A percentile compares a stretch with the other conserved stretches of the same genome.
Evolutionary conservation across 2,113 vertebrate species (phyloP).

Genomic region (Takifugu flavidus): DNA sequence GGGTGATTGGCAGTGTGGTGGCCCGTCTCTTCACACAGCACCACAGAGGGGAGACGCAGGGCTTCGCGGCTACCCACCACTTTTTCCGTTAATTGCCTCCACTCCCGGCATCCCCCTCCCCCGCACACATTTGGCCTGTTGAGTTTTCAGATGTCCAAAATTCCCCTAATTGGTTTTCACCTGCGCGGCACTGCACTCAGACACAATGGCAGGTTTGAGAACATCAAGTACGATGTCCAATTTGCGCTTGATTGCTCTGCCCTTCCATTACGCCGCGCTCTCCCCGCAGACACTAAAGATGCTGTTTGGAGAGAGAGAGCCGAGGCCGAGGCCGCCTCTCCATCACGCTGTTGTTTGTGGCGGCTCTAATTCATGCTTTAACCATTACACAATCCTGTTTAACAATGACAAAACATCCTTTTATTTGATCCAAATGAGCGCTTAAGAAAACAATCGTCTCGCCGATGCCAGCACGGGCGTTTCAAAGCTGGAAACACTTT

Average conservation of each 20-base stretch:
- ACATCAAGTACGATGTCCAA: slow-evolving; percentile 62
- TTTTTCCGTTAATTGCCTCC: slow-evolving; percentile 54
- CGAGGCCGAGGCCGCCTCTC: neutral
- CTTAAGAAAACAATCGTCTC: slow-evolving; percentile 25
- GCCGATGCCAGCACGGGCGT: slow-evolving; percentile 20
- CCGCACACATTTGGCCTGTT: slow-evolving; percentile 31
- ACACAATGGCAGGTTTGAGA: slow-evolving; percentile 41
- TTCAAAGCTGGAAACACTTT: slow-evolving; percentile 31
- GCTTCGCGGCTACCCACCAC: slow-evolving; percentile 20
- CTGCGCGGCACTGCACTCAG: slow-evolving; percentile 31
- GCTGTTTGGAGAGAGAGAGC: slow-evolving; percentile 8
- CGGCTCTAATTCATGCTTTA: slow-evolving; percentile 53
- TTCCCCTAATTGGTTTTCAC: slow-evolving; percentile 64
- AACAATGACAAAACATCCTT: slow-evolving; percentile 47
- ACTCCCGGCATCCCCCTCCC: slow-evolving; percentile 17
- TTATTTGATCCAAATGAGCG: slow-evolving; percentile 32
- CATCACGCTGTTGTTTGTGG: slow-evolving; percentile 43
- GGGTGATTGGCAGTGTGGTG: slow-evolving; percentile 23
- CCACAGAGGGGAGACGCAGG: neutral
- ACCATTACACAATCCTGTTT: slow-evolving; percentile 36
- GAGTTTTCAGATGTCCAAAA: slow-evolving; percentile 44
- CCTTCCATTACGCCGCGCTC: slow-evolving; percentile 19
- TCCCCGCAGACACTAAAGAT: slow-evolving; percentile 37
- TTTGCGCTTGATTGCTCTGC: slow-evolving; percentile 58
- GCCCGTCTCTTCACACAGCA: slow-evolving; percentile 1